Evolutionary conservation across 2,888 invertebrate genomes (phyloP), one percentile per base, ranked within the genome.

Genomic region (Pyrocoelia pectoralis): DNA sequence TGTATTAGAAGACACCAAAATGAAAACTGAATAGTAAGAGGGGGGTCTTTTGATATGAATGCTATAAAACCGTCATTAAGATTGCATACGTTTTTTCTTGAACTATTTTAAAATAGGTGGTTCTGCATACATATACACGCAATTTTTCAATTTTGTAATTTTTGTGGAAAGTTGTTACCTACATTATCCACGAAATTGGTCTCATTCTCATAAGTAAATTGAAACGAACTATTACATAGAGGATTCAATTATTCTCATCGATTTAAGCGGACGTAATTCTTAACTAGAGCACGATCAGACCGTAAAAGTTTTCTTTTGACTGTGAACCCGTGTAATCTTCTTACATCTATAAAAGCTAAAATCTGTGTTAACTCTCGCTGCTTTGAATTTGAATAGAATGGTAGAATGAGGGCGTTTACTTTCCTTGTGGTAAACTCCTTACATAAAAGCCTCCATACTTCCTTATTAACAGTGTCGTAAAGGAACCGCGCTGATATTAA

Each of bases 291-390:
- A 13, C 43, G 9, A 17, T 14, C 19, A 56, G 29, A 29, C 13
- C 28, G 28, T 56, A 56, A 24, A 24, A 46, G 29, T 13, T 46
- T 56, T 43, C 56, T 48, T 56, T 46, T 33, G 56, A 56, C 48
- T 33, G 48, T 15, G 17, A 41, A 56, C 46, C 29, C 46, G 46
- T 56, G 46, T 56, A 56, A 56, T 54, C 56, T 48, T 56, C 17
- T 33, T 15, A 46, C 24, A 46, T 46, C 46, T 33, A 33, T 33
- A 33, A 33, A 33, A 33, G 33, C n/a, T 33, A 33, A 33, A 33
- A 33, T 33, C 33, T n/a, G n/a, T 33, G 33, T 54, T 48, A 56
- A 55, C 29, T 43, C 29, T 46, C 46, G 13, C 46, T 12, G 46
- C 29, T 56, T 55, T 56, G 46, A 29, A 48, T 56, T 48, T 56